These are phyloP conservation scores for Cryptotermes secundus DNA, from an alignment of 1,140 invertebrate species.

Conservation along the genomic window DNA sequence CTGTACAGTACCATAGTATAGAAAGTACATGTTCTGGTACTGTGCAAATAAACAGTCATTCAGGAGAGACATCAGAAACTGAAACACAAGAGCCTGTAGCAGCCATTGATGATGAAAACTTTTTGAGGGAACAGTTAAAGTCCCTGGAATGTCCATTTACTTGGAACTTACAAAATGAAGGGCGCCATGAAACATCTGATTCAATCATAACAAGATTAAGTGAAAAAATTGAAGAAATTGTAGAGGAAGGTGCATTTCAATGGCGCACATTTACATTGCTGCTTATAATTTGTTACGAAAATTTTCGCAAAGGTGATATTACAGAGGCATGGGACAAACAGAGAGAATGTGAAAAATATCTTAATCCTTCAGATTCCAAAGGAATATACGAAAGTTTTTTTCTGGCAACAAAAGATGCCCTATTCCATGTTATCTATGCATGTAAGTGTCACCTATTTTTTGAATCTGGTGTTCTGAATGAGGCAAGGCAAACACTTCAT, in stretches of 20 bases:
- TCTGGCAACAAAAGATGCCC: not conserved
- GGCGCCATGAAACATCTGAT: not conserved
- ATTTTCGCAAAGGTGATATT: not conserved
- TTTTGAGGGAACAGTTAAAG: not conserved
- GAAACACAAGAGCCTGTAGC: too few species aligned
- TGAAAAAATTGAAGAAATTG: conserved; percentile 23
- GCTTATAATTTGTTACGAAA: not conserved
- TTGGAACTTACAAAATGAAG: not conserved
- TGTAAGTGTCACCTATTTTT: not conserved
- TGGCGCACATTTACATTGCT: not conserved
- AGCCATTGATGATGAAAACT: not conserved
- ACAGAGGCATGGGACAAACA: not conserved
- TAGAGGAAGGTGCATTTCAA: not conserved
- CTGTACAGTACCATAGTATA: too few species aligned
- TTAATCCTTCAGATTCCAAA: not conserved
- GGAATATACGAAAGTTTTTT: not conserved
- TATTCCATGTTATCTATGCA: not conserved
- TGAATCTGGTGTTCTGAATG: not conserved
- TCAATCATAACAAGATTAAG: not conserved
- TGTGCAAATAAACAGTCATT: too few species aligned
- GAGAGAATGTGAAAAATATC: not conserved
- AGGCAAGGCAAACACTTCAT: not conserved
- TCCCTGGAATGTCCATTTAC: conserved; percentile 13
- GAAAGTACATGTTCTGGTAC: too few species aligned
- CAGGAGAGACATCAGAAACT: too few species aligned